Evolutionary conservation across 2,888 invertebrate genomes (phyloP).

Genomic region (Chalcis sispes): DNA sequence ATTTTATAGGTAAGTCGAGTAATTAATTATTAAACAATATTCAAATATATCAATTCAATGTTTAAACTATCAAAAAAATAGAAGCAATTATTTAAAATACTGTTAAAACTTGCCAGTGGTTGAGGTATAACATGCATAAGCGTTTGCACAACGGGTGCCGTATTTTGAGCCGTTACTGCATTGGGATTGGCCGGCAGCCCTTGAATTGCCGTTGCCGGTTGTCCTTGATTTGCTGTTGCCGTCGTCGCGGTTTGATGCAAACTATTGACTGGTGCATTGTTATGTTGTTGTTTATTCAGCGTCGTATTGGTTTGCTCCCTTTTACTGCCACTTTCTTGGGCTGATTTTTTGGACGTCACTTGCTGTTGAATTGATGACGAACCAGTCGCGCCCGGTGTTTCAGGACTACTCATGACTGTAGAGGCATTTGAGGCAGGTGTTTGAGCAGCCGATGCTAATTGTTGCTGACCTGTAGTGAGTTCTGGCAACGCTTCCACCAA

Average conservation of each 20-base stretch:
- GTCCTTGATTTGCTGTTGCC: constrained; percentile 51
- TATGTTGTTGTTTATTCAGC: constrained; percentile 51
- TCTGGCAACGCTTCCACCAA: constrained; percentile 72
- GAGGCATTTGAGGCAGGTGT: constrained; percentile 66
- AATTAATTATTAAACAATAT: no score
- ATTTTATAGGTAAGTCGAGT: not conserved
- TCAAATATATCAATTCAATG: not conserved
- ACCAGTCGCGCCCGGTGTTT: constrained; percentile 66
- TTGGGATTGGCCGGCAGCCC: constrained; percentile 71
- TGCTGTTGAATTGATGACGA: constrained; percentile 61
- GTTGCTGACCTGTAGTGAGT: constrained; percentile 66
- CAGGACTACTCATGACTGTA: constrained; percentile 68
- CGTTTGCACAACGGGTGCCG: constrained; percentile 72
- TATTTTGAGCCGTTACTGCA: constrained; percentile 69
- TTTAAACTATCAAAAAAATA: no score
- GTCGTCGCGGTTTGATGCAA: constrained; percentile 62
- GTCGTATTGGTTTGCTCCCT: constrained; percentile 48
- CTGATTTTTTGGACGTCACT: constrained; percentile 64
- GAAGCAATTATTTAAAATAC: no score
- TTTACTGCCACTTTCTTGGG: constrained; percentile 58
- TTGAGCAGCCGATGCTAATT: constrained; percentile 64
- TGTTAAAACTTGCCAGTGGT: constrained; percentile 70
- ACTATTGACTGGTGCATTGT: constrained; percentile 51
- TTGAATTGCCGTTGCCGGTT: constrained; percentile 68
- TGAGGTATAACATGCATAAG: constrained; percentile 75